Conservation (phyloP, 2,113 vertebrate species). For the Laticauda colubrina region DNA sequence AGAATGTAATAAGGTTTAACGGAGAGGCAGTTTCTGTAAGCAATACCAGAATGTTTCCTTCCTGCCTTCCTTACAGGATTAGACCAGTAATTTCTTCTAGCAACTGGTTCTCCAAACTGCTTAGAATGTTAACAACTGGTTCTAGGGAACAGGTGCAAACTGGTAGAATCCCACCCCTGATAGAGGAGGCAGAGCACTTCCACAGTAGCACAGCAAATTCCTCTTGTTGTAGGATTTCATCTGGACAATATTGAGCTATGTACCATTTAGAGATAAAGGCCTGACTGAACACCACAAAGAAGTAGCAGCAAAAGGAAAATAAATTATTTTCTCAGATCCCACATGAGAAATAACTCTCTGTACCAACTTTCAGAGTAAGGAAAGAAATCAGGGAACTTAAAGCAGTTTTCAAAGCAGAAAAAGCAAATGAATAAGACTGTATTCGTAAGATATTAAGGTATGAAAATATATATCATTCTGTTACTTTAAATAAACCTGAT, state of each 20-base stretch:
- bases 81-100: no score
- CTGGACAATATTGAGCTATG: neutral
- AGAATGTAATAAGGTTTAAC: no score
- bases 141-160: no score
- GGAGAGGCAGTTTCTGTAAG: no score
- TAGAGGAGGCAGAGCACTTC: neutral
- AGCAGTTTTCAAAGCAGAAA: constrained; percentile 17
- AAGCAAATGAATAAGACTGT: neutral
- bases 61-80: no score
- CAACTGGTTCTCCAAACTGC: no score
- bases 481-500: neutral
- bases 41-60: no score
- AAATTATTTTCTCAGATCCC: neutral
- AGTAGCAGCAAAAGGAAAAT: neutral
- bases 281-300: neutral
- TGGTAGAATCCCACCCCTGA: no score
- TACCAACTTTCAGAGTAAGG: neutral
- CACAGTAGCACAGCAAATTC: neutral
- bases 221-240: neutral
- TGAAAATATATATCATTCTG: neutral
- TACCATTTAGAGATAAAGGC: neutral
- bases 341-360: constrained; percentile 2
- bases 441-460: neutral
- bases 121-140: no score
- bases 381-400: constrained; percentile 4